Evolutionary conservation across 2,888 invertebrate species (phyloP).

Genomic region (Lagria hirta): DNA sequence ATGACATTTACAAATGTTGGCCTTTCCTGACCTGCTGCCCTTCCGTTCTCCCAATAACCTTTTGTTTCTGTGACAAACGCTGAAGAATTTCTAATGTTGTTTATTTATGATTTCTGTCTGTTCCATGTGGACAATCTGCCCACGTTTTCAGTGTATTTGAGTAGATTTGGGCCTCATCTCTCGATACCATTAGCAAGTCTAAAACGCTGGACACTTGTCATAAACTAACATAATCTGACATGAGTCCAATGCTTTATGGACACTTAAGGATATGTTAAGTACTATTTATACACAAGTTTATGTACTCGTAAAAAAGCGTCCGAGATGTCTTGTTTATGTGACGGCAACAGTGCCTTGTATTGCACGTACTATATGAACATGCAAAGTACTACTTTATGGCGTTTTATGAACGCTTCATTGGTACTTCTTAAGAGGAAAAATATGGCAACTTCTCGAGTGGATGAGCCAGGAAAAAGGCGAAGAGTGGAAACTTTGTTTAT

Average conservation of each 20-base stretch:
- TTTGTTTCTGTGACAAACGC: conserved; percentile 5
- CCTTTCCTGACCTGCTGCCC: conserved; percentile 9
- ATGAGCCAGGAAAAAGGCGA: conserved; percentile 9
- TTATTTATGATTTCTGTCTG: conserved; percentile 19
- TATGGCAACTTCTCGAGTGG: conserved; percentile 9
- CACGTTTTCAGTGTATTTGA: conserved; percentile 10
- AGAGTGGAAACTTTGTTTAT: conserved; percentile 25
- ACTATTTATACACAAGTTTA: conserved; percentile 43
- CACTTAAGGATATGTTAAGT: conserved; percentile 41
- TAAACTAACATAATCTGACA: conserved; percentile 32
- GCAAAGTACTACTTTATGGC: conserved; percentile 46
- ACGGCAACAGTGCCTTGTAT: conserved; percentile 44
- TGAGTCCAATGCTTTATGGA: conserved; percentile 39
- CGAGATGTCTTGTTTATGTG: conserved; percentile 46
- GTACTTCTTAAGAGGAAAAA: too few species aligned
- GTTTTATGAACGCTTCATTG: conserved; percentile 42
- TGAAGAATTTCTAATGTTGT: conserved; percentile 16
- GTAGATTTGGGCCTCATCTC: conserved; percentile 14
- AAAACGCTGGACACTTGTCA: conserved; percentile 25
- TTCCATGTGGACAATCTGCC: conserved; percentile 11
- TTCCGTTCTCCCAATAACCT: conserved; percentile 9
- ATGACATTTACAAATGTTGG: too few species aligned
- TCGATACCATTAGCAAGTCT: conserved; percentile 19
- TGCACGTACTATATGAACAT: conserved; percentile 45
- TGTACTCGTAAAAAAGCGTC: conserved; percentile 40